Base-by-base conservation (phyloP, 2,113 vertebrate genomes). In the Hydrochoerus hydrochaeris region DNA sequence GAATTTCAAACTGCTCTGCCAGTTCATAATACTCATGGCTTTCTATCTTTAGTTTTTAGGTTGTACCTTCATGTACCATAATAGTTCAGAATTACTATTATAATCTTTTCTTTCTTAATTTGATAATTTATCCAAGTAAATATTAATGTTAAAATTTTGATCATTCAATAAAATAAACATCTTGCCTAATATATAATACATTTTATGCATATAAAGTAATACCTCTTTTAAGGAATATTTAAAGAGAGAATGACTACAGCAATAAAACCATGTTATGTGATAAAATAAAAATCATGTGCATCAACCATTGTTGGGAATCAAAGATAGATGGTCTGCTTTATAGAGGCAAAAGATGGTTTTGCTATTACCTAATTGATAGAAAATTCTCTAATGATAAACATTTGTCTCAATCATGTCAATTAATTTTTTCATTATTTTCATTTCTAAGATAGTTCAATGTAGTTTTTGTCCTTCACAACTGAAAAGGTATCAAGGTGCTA, bases 61-160 rank as follows among this genome's bases (percentile, higher is more conserved):
- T 82, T 89, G 57, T 5, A 67, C 13, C 63, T 65, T 65, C 1
- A 85, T 49, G n/a, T 82, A 35, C 7, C 35, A 89, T 26, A 38
- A n/a, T 91, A 30, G 14, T 44, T 88, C 2, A 75, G 5, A 91
- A 78, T 85, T 60, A 60, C 38, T 88, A 28, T 71, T 82, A 49
- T 57, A n/a, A 65, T 19, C 0, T 49, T 83, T 92, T 92, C 71
- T 46, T 87, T 49, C 52, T 4, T 54, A 73, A 71, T 80, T 73
- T 90, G 77, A 85, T 20, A 81, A 75, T 60, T 87, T 58, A 30
- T 49, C 46, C 12, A 87, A 62, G 24, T 94, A 73, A 44, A 2
- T 67, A 63, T 84, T 58, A 83, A 86, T 60, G 80, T 86, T 73
- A 92, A 94, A 80, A 85, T n/a, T 17, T 80, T n/a, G 60, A 46